Conservation (phyloP, 2,113 vertebrate species). For the Festucalex cinctus region DNA sequence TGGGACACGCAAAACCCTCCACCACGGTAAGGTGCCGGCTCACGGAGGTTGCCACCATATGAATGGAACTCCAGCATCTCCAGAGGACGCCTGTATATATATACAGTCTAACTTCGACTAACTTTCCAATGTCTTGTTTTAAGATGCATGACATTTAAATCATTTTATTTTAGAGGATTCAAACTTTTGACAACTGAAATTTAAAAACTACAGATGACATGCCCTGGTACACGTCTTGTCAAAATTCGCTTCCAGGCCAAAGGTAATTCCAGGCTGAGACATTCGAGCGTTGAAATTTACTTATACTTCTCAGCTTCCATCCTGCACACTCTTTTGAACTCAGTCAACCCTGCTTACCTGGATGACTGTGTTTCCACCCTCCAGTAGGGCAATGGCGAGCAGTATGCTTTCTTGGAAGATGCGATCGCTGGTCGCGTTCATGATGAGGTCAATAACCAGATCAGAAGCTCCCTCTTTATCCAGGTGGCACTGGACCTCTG, state of each 20-base stretch:
- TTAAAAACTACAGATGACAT: background rate
- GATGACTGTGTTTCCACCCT: slow-evolving; percentile 95
- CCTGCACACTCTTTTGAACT: slow-evolving; percentile 6
- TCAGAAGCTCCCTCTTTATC: slow-evolving; percentile 97
- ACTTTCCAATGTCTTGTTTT: background rate
- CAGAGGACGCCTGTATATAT: no score
- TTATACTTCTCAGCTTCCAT: slow-evolving; percentile 5
- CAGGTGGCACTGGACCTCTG: slow-evolving; percentile 95
- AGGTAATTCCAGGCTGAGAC: slow-evolving; percentile 1
- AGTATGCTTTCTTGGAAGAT: slow-evolving; percentile 98
- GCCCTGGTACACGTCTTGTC: slow-evolving; percentile 2
- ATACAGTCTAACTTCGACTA: background rate
- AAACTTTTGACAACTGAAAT: background rate
- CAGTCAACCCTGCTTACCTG: slow-evolving; percentile 78
- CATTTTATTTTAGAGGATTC: background rate
- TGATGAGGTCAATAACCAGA: slow-evolving; percentile 96
- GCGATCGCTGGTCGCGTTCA: slow-evolving; percentile 94
- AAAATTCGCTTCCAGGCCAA: slow-evolving; percentile 6
- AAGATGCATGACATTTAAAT: background rate
- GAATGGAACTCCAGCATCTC: no score
- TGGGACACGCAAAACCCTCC: no score
- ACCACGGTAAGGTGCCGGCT: no score
- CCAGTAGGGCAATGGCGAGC: slow-evolving; percentile 91
- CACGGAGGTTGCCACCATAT: no score
- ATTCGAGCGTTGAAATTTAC: background rate